Base-by-base conservation (phyloP, 2,113 vertebrate genomes). In the Xyliphius kryptos region DNA sequence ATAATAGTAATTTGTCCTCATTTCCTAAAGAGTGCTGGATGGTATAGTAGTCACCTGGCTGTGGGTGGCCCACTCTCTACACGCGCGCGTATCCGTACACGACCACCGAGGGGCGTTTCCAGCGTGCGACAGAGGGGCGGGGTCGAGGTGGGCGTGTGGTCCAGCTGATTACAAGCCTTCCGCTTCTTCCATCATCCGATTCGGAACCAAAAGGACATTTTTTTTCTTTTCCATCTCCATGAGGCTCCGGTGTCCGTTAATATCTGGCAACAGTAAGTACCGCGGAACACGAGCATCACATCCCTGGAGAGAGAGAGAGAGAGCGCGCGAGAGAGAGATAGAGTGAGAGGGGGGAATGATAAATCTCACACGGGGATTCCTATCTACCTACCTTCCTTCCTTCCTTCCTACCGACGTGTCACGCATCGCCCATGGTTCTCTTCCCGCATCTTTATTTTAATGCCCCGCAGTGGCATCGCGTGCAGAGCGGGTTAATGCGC, bases 141-240 rank as follows among this genome's bases (percentile, higher is more conserved):
- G 74, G 74, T 63, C 32, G 68, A 67, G 72, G 74, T 76, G 74
- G 75, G 77, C 68, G 77, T 77, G 75, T 79, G 64, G 62, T 48
- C 68, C 77, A 77, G 77, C 75, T 79, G 77, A 77, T 76, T 70
- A 61, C 66, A 68, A 70, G 69, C 66, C 73, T 61, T 51, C 67
- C 19, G 57, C 67, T 55, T 56, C 53, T 57, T 69, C 72, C 74
- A 70, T 72, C 75, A 66, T 58, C 73, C 16, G 13, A 61, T 47
- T 51, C 63, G 13, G 41, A 38, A 50, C 43, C 43, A 41, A 63
- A 52, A 53, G 60, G 15, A 2, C 13, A 44, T 21, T 12, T 8
- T 16, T n/a, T 37, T 14, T n/a, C 14, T 56, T 17, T n/a, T 7
- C 6, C 12, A 22, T n/a, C n/a, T n/a, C n/a, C n/a, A n/a, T n/a